Conservation (phyloP, 2,797 vertebrate genomes). For the Trematomus bernacchii region DNA sequence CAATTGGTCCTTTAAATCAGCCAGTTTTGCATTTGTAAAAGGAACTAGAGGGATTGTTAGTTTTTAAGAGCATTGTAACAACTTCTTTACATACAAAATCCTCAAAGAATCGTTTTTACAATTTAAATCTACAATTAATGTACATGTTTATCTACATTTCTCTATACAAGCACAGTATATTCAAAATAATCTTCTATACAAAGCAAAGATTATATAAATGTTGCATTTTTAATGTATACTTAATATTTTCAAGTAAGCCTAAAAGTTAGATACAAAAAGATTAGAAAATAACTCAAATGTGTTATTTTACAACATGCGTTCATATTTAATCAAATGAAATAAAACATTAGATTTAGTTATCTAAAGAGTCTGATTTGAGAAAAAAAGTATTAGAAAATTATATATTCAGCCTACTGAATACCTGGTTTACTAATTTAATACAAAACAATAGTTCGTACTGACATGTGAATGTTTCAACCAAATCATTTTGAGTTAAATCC, state of each 20-base stretch:
- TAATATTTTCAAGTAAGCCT: slow-evolving; percentile 35
- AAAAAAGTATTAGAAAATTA: not conserved
- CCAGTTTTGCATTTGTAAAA: slow-evolving; percentile 46
- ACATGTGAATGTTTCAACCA: slow-evolving; percentile 6
- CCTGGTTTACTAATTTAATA: slow-evolving; percentile 6
- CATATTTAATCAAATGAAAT: slow-evolving; percentile 34
- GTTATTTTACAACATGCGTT: slow-evolving; percentile 21
- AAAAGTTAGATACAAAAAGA: slow-evolving; percentile 1
- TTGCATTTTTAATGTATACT: slow-evolving; percentile 28
- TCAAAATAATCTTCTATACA: slow-evolving; percentile 57
- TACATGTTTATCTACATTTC: slow-evolving; percentile 70
- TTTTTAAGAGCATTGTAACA: slow-evolving; percentile 40
- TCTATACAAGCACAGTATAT: slow-evolving; percentile 62
- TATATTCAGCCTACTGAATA: not conserved
- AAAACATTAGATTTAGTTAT: slow-evolving; percentile 1
- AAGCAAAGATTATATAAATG: slow-evolving; percentile 45
- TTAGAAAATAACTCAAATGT: slow-evolving; percentile 10
- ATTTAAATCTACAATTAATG: slow-evolving; percentile 66
- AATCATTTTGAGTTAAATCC: not conserved
- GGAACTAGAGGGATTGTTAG: slow-evolving; percentile 40
- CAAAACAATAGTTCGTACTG: slow-evolving; percentile 1
- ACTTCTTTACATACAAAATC: slow-evolving; percentile 46
- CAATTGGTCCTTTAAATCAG: slow-evolving; percentile 58
- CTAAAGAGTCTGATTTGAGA: slow-evolving; percentile 2
- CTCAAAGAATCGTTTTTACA: slow-evolving; percentile 45